Conservation (phyloP, 2,113 vertebrate genomes). For the Platysteira castanea region DNA sequence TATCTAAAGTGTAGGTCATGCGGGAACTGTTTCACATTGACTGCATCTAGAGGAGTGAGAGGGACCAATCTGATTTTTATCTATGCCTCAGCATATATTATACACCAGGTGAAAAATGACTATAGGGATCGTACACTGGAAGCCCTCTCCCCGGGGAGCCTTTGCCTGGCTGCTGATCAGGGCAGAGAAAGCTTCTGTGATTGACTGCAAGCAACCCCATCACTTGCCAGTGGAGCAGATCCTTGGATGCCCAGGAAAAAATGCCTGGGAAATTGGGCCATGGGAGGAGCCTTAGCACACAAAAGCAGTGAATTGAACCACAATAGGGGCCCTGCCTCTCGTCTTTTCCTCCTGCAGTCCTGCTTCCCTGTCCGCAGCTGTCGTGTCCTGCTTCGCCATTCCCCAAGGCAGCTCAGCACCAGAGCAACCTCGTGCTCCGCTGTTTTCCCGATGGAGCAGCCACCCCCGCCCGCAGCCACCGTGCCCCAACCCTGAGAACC, state of each 20-base stretch:
- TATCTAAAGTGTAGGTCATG: not conserved
- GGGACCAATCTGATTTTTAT: not conserved
- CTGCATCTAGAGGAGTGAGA: not conserved
- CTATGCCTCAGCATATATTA: not conserved
- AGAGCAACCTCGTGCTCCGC: no score
- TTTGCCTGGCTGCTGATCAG: fast-evolving
- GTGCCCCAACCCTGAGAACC: not conserved
- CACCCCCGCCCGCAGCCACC: no score
- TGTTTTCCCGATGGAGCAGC: no score
- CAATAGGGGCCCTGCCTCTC: not conserved
- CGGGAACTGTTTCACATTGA: not conserved
- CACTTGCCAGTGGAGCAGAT: not conserved
- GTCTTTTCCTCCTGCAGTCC: not conserved
- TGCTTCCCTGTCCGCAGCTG: not conserved
- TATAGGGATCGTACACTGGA: not conserved
- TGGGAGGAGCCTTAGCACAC: not conserved
- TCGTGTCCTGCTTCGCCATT: not conserved
- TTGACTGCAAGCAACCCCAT: fast-evolving
- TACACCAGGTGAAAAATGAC: not conserved
- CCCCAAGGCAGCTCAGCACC: not conserved
- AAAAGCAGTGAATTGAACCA: not conserved
- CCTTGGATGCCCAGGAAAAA: not conserved
- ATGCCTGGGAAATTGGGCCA: not conserved
- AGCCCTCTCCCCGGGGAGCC: not conserved
- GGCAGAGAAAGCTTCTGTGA: not conserved